Conservation (phyloP, 2,113 vertebrate genomes). For the Rhea americana region DNA sequence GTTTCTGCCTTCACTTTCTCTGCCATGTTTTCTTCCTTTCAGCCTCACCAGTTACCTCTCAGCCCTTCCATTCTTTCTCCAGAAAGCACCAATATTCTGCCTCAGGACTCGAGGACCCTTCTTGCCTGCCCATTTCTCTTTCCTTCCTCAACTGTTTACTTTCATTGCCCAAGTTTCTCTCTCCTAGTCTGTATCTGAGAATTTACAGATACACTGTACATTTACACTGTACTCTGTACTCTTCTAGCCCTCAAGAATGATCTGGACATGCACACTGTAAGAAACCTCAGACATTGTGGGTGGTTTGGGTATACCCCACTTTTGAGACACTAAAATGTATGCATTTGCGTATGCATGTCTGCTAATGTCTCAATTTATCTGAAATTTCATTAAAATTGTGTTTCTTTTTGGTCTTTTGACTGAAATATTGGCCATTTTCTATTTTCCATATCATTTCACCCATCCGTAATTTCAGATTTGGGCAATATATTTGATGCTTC, state of each 20-base stretch:
- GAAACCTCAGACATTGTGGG: not conserved
- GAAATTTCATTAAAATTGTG: conserved; percentile 40
- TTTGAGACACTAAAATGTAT: not conserved
- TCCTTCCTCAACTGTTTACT: not conserved
- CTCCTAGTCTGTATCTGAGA: not conserved
- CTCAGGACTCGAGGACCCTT: not conserved
- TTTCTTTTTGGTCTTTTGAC: conserved; percentile 41
- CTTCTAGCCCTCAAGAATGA: not conserved
- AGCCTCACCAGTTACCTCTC: not conserved
- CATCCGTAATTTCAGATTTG: conserved; percentile 56
- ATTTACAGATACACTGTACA: not conserved
- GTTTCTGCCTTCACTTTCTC: not conserved
- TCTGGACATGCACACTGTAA: not conserved
- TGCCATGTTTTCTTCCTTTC: not conserved
- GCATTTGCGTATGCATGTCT: not conserved
- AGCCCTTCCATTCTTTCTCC: not conserved
- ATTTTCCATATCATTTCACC: conserved; percentile 65
- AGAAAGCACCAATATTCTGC: not conserved
- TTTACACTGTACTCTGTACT: not conserved
- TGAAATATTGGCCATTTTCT: conserved; percentile 45
- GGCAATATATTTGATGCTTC: conserved; percentile 59
- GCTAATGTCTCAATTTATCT: conserved; percentile 27
- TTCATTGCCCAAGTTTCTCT: not conserved
- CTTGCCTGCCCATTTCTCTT: not conserved
- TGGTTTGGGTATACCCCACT: not conserved